Evolutionary conservation across 2,113 vertebrate genomes (phyloP), one percentile per base, ranked within the genome.

Genomic region (Pituophis catenifer): DNA sequence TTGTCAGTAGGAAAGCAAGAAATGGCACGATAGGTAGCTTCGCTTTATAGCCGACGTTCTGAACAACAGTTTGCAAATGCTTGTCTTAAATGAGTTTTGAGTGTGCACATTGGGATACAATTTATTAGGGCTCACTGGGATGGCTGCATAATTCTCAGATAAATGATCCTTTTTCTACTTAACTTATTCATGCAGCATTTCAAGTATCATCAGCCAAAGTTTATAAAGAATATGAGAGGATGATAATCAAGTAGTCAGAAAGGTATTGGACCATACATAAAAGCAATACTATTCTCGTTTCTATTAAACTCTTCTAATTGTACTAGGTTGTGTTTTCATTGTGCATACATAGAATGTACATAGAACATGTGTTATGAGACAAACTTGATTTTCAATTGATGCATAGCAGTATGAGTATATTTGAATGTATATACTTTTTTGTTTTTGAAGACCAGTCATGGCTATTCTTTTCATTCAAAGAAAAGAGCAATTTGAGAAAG

Each of bases 1-100:
- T n/a, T 53, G 88, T 53, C 90, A 95, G 94, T 91, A 75, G 54
- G 92, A 95, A 91, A 89, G 93, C 89, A 95, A 94, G 8, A 8
- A 95, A 92, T 15, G 50, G 29, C 92, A 96, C 92, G n/a, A 92
- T 88, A 93, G 59, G 59, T 92, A 89, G 24, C 90, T 89, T 57
- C 33, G 1, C 23, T 38, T 54, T 93, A 93, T 90, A 44, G 87
- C 81, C 88, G 93, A 44, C 23, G 29, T 88, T 94, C 90, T 59
- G 53, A 95, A 88, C 93, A 95, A 95, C 48, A 95, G 88, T 29
- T 96, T 96, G 94, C 96, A 96, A 97, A 96, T 96, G 92, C 85
- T 26, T 92, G 52, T 29, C 91, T 95, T 95, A 96, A 95, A 87
- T 94, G 93, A 94, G 70, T 89, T 95, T 95, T 95, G 55, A 17